Base-by-base conservation (phyloP, 2,888 invertebrate species). In the Apoda limacodes region DNA sequence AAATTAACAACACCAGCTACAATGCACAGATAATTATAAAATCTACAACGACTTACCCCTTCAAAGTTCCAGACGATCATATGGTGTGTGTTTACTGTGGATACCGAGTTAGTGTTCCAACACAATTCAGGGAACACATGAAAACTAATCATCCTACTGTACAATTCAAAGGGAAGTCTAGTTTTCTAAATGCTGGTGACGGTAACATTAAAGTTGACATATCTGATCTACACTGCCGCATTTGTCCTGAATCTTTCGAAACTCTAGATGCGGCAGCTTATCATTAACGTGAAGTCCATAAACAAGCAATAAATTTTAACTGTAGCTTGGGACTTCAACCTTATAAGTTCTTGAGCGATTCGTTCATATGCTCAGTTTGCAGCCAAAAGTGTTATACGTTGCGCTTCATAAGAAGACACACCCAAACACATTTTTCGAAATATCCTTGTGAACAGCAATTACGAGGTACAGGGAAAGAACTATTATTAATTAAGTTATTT, bases 171-270 rank as follows among this genome's bases (percentile, higher is more conserved):
- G 55, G 52, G 1, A 62, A 63, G 0, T 61, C 52, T n/a, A 67
- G 71, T 1, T 74, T 74, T 46, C 48, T 54, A 0, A 72, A n/a
- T n/a, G 61, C 66, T 34, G 50, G 54, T 15, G 75, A 72, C 37
- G 70, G 69, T 1, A 71, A 57, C 35, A 52, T 76, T 11, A 78
- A 76, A 40, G 65, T 60, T 3, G 74, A 72, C 35, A 62, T 65
- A 32, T 56, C 62, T 1, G 58, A 72, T 9, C 34, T 71, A 9
- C 42, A 41, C 5, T 74, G 72, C 46, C 50, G 61, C 6, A 19
- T 68, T 1, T 71, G 71, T 37, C 25, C 32, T 0, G 35, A 47
- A 28, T 32, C 40, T 2, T 60, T 53, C 9, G 51, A 57, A 0
- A 39, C 42, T 0, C 6, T 65, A 1, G 29, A 46, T 2, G 30